phyloP scores from a whole-genome alignment of 2,888 invertebrate species.

The Xylota segnis region DNA sequence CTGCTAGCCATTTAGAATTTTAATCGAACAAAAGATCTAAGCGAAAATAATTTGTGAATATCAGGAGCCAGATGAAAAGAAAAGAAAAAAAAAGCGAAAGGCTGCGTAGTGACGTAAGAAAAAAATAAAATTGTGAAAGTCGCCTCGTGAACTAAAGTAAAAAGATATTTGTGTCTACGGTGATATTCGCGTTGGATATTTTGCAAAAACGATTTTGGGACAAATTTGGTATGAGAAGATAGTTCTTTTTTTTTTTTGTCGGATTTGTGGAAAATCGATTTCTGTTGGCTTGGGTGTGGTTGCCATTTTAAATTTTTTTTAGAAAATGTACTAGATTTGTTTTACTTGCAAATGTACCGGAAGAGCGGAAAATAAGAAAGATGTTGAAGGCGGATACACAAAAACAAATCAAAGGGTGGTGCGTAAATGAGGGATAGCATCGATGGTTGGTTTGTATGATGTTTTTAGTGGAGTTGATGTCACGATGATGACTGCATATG shows the following conservation, averaged over 20 bases:
- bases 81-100: conserved; percentile 5
- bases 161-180: conserved; percentile 51
- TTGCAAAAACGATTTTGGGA: conserved; percentile 44
- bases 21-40: conserved; percentile 48
- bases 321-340: conserved; percentile 61
- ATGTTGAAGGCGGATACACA: conserved; percentile 33
- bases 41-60: conserved; percentile 52
- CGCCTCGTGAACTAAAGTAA: conserved; percentile 64
- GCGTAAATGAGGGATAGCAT: background rate
- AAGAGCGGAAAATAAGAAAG: background rate
- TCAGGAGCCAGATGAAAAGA: conserved; percentile 42
- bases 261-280: conserved; percentile 40
- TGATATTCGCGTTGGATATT: conserved; percentile 56
- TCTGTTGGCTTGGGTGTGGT: conserved; percentile 50
- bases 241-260: conserved; percentile 31
- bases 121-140: conserved; percentile 61
- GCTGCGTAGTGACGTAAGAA: conserved; percentile 64
- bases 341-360: background rate
- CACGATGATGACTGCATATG: no score
- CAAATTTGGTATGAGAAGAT: conserved; percentile 64
- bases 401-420: conserved; percentile 26
- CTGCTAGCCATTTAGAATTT: conserved; percentile 69
- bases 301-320: conserved; percentile 34
- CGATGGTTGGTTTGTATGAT: background rate
- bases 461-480: no score